A percentile compares a stretch with the other conserved stretches of the same genome.
Conservation (phyloP, 2,797 vertebrate species). For the Sardinella longiceps region DNA sequence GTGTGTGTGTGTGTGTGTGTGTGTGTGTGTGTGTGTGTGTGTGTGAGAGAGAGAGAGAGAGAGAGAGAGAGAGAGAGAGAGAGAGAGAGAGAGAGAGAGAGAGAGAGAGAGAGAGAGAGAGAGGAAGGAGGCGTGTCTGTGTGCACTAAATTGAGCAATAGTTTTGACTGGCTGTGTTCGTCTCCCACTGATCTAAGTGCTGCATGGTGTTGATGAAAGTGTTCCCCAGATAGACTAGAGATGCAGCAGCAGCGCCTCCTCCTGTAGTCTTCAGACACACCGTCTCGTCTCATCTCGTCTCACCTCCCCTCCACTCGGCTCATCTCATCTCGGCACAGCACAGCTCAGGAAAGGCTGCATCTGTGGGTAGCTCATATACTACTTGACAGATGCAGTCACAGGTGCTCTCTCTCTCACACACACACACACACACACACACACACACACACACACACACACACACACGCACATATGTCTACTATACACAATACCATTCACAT, state of each 20-base stretch:
- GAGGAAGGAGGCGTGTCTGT: neutral
- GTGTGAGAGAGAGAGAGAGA: neutral
- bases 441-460: constrained; percentile 5
- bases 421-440: neutral
- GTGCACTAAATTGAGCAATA: neutral
- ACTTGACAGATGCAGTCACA: neutral
- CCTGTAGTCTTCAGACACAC: too few relatives aligned
- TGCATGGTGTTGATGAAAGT: constrained; percentile 12
- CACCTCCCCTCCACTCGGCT: too few relatives aligned
- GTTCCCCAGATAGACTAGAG: neutral
- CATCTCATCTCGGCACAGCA: too few relatives aligned
- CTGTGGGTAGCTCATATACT: neutral
- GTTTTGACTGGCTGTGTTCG: neutral
- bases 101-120: neutral
- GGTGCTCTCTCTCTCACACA: neutral
- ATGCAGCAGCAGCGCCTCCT: neutral
- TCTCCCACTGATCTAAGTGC: neutral
- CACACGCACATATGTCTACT: too few relatives aligned
- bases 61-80: neutral
- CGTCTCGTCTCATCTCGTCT: too few relatives aligned
- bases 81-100: neutral
- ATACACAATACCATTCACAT: too few relatives aligned
- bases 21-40: neutral
- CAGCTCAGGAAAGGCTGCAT: constrained; percentile 14
- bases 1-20: neutral